Conservation (phyloP, 2,113 vertebrate species). For the Pseudorhombus dupliciocellatus region DNA sequence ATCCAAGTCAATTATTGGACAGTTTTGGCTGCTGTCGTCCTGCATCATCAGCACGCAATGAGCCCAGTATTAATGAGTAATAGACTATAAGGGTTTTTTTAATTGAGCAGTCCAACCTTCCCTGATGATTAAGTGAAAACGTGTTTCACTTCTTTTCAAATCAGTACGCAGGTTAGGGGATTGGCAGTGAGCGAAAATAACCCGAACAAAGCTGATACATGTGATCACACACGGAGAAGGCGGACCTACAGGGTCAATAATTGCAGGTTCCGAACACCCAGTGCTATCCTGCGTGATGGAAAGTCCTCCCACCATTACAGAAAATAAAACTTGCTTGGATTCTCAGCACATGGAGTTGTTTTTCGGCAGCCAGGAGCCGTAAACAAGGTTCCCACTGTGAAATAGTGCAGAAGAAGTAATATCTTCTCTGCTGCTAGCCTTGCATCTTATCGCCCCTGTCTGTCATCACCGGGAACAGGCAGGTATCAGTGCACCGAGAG, state of each 20-base stretch:
- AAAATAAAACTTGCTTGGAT: neutral
- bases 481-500: neutral
- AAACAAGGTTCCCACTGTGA: neutral
- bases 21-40: no score
- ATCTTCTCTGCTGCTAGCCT: neutral
- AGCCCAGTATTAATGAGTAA: no score
- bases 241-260: conserved; percentile 14
- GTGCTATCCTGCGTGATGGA: neutral
- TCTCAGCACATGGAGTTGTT: neutral
- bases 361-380: neutral
- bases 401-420: conserved; percentile 1
- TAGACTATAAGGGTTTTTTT: no score
- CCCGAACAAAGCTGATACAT: no score
- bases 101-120: no score
- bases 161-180: no score
- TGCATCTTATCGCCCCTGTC: neutral
- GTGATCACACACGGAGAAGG: conserved; percentile 10
- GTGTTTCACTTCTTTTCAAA: no score
- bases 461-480: neutral
- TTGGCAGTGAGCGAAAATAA: no score
- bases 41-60: no score
- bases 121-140: no score
- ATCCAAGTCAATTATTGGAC: no score
- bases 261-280: neutral
- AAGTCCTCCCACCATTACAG: neutral